These are phyloP conservation scores for Penaeus japonicus DNA, from an alignment of 1,140 invertebrate species.

Conservation along the genomic window DNA sequence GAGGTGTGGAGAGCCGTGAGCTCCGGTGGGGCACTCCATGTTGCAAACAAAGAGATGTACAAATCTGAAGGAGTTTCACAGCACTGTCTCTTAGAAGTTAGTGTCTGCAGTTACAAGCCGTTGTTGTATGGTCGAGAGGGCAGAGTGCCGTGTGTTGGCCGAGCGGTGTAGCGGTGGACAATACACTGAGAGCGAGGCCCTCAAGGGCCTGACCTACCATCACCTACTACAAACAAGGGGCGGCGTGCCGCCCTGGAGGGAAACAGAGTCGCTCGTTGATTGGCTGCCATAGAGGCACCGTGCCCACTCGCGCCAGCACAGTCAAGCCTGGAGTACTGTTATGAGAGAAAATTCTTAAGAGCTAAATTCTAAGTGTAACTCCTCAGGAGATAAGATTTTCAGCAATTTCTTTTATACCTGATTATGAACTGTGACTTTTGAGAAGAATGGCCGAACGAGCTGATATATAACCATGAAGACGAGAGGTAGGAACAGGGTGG, in stretches of 20 bases:
- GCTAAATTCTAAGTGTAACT: slow-evolving; percentile 38
- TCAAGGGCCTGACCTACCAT: background rate
- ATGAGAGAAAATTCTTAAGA: slow-evolving; percentile 32
- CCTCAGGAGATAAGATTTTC: slow-evolving; percentile 52
- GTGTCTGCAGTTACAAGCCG: slow-evolving; percentile 54
- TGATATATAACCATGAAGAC: too few relatives aligned
- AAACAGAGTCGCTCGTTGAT: slow-evolving; percentile 33
- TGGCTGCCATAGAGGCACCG: slow-evolving; percentile 16
- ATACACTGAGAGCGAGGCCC: slow-evolving; percentile 11
- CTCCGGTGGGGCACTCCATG: slow-evolving; percentile 18
- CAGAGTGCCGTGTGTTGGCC: background rate
- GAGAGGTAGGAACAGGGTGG: too few relatives aligned
- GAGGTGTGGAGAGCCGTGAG: background rate
- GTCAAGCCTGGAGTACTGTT: slow-evolving; percentile 53
- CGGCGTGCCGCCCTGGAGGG: slow-evolving; percentile 39
- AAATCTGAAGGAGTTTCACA: slow-evolving; percentile 51
- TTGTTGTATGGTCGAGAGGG: slow-evolving; percentile 38
- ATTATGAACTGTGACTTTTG: slow-evolving; percentile 12
- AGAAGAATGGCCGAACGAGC: too few relatives aligned
- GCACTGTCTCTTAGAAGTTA: slow-evolving; percentile 53
- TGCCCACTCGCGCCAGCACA: slow-evolving; percentile 46
- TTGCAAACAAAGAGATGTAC: slow-evolving; percentile 52
- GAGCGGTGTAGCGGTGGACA: background rate
- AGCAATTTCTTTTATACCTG: slow-evolving; percentile 50
- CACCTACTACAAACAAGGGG: slow-evolving; percentile 29